Evolutionary conservation across 2,113 vertebrate species (phyloP).

Genomic region (Oryzias melastigma): DNA sequence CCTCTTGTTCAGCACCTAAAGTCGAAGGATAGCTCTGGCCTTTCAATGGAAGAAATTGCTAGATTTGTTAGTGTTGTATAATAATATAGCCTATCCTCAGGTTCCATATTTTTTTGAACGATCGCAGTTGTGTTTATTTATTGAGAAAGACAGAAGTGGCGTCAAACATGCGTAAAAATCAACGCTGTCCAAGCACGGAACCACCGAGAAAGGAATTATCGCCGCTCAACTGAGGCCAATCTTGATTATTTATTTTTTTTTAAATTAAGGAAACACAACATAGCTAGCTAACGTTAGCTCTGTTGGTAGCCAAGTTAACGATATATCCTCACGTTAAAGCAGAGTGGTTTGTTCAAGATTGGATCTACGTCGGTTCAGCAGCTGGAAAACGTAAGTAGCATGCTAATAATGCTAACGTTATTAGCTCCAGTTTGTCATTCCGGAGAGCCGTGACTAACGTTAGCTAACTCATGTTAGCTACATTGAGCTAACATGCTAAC

Average conservation of each 20-base stretch:
- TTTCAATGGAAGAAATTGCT: slow-evolving; percentile 78
- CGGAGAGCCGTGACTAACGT: slow-evolving; percentile 18
- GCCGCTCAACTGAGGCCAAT: slow-evolving; percentile 77
- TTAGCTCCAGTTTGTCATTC: slow-evolving; percentile 63
- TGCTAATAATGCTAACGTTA: slow-evolving; percentile 54
- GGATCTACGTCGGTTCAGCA: slow-evolving; percentile 57
- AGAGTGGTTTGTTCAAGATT: slow-evolving; percentile 50
- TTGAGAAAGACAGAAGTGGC: slow-evolving; percentile 62
- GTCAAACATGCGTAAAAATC: slow-evolving; percentile 79
- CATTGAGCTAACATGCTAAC: slow-evolving; percentile 44
- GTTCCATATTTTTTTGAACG: slow-evolving; percentile 58
- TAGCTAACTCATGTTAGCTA: slow-evolving; percentile 42
- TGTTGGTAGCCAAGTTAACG: slow-evolving; percentile 48
- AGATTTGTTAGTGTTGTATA: slow-evolving; percentile 70
- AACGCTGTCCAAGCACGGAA: slow-evolving; percentile 78
- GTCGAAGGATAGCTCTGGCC: slow-evolving; percentile 80
- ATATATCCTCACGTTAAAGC: slow-evolving; percentile 44
- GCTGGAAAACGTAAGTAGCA: slow-evolving; percentile 74
- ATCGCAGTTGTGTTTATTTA: slow-evolving; percentile 54
- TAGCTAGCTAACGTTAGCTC: slow-evolving; percentile 62
- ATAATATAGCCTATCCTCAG: slow-evolving; percentile 62
- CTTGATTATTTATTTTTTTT: slow-evolving; percentile 64
- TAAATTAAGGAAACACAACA: slow-evolving; percentile 68
- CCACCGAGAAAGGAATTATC: slow-evolving; percentile 79
- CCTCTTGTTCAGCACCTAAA: slow-evolving; percentile 80